These are phyloP conservation scores for Notamacropus eugenii DNA, from an alignment of 2,797 vertebrate species.

Conservation along the genomic window DNA sequence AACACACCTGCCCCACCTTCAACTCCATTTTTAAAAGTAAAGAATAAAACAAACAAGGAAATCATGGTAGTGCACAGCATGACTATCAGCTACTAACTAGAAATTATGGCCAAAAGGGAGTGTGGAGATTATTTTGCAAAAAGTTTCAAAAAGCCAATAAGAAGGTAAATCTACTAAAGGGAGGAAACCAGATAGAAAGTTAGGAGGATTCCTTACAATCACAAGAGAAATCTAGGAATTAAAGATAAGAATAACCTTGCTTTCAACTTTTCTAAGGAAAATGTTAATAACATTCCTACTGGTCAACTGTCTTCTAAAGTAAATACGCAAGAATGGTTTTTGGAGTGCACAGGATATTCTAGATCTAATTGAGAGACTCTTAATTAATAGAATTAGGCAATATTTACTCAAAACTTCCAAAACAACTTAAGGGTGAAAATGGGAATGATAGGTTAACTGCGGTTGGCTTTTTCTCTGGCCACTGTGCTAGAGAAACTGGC, in stretches of 20 bases:
- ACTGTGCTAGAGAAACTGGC: neutral
- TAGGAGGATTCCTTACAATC: neutral
- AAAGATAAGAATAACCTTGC: neutral
- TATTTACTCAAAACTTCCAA: neutral
- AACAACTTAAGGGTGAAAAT: neutral
- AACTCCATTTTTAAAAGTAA: neutral
- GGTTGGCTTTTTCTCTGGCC: neutral
- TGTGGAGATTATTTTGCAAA: neutral
- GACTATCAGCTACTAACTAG: neutral
- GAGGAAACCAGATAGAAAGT: neutral
- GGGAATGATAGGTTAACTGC: neutral
- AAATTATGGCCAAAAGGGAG: neutral
- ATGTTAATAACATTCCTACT: neutral
- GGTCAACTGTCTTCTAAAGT: neutral
- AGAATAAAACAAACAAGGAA: neutral
- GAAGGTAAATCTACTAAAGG: neutral
- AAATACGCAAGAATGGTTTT: neutral
- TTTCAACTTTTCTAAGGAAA: neutral
- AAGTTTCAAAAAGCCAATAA: neutral
- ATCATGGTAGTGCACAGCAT: neutral
- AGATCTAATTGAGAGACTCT: neutral
- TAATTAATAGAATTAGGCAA: neutral
- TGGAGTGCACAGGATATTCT: neutral
- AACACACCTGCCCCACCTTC: neutral
- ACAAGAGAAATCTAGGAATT: neutral